phyloP scores from a whole-genome alignment of 30 jellyfish, hydroid and myxozoan species.

The Rhopilema esculentum region DNA sequence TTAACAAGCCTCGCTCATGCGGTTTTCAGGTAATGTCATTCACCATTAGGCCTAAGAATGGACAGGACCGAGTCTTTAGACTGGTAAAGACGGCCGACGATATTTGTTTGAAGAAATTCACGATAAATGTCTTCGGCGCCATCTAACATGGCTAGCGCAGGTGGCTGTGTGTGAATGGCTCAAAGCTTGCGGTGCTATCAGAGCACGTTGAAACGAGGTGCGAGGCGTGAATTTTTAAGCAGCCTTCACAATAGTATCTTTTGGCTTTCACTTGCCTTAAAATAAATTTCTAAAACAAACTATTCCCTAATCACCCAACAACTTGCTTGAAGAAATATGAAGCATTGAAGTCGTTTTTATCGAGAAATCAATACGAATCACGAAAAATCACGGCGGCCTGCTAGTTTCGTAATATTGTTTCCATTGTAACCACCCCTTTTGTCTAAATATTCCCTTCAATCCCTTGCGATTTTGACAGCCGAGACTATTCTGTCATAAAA shows the following conservation, averaged over 20 bases:
- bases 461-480: too few relatives aligned
- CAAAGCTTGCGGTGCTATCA: background rate
- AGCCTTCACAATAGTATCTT: background rate
- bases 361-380: background rate
- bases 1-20: background rate
- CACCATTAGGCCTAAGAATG: background rate
- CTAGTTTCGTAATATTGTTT: too few relatives aligned
- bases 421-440: too few relatives aligned
- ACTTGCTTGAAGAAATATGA: background rate
- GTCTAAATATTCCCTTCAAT: too few relatives aligned
- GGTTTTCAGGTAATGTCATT: background rate
- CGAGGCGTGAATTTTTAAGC: background rate
- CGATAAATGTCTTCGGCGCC: background rate
- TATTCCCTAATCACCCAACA: background rate
- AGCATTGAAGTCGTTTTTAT: background rate
- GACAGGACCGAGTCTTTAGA: background rate
- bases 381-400: background rate
- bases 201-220: background rate
- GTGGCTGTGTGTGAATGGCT: background rate
- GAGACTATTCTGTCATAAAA: too few relatives aligned
- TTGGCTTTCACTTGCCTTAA: background rate
- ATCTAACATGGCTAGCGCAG: background rate
- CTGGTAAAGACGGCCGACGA: background rate
- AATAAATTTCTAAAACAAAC: background rate
- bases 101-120: background rate